Evolutionary conservation across 2,113 vertebrate species (phyloP), one percentile per base, ranked within the genome.

Genomic region (Polyodon spathula): DNA sequence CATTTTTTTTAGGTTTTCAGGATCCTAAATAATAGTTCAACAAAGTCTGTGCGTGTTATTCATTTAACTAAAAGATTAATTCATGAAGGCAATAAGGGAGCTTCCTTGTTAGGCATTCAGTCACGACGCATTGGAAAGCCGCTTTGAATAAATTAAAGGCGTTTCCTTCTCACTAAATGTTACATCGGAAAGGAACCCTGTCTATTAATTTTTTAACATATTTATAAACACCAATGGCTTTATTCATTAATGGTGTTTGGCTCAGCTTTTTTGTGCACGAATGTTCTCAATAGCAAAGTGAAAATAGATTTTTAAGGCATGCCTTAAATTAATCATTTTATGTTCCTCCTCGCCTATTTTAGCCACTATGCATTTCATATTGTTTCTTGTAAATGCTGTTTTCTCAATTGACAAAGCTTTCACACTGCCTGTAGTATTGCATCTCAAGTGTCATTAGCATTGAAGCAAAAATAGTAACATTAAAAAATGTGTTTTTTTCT

Each of bases 191-290:
- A 44, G 40, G 56, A 42, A 58, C 15, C 17, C 40, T 41, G 17
- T 14, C 41, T 40, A 10, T 58, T 43, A 58, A 58, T 58, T 42
- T 43, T 58, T 16, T 12, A 58, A 27, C 15, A 58, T n/a, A 14
- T 39, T 8, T 17, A 12, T n/a, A 27, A 58, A 43, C 56, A 58
- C 56, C 15, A 42, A 58, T 43, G 56, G 56, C 40, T 10, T 14
- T 5, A 44, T 42, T 15, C 40, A 27, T 40, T 58, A 58, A 39
- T n/a, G 16, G 27, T 27, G 40, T 6, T 8, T 15, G 17, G 40
- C 40, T 9, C 5, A 11, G 39, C 17, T 40, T n/a, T n/a, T 58
- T 41, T 41, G 40, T 38, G 40, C 17, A 8, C 15, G 10, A 16
- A n/a, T 41, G 40, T 58, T 6, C 40, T 58, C 40, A 16, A n/a